Evolutionary conservation across 2,888 invertebrate genomes (phyloP).

Genomic region (Rhaphigaster nebulosa): DNA sequence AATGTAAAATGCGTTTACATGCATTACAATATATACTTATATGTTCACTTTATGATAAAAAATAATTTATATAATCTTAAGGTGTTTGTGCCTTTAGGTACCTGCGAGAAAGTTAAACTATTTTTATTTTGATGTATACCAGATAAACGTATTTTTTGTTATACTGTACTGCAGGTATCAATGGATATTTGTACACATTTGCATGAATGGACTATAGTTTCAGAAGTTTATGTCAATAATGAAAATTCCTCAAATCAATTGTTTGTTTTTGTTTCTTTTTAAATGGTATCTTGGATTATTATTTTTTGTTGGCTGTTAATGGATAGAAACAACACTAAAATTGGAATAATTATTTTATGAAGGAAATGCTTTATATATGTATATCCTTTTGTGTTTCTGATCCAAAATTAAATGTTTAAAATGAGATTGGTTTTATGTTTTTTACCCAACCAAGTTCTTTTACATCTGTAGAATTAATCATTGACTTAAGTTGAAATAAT

Average conservation of each 20-base stretch:
- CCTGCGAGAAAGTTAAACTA: slow-evolving; percentile 63
- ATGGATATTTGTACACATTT: neutral
- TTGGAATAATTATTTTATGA: slow-evolving; percentile 54
- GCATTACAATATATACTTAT: neutral
- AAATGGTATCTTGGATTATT: slow-evolving; percentile 36
- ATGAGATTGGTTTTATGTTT: slow-evolving; percentile 2
- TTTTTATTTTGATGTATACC: slow-evolving; percentile 66
- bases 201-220: neutral
- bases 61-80: slow-evolving; percentile 53
- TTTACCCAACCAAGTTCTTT: neutral
- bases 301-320: slow-evolving; percentile 54
- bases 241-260: slow-evolving; percentile 57
- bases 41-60: slow-evolving; percentile 25
- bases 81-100: slow-evolving; percentile 64
- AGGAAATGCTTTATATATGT: slow-evolving; percentile 54
- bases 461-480: neutral
- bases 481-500: no score
- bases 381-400: slow-evolving; percentile 57
- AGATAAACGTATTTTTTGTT: slow-evolving; percentile 60
- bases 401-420: slow-evolving; percentile 58
- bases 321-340: slow-evolving; percentile 41
- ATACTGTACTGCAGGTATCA: slow-evolving; percentile 52
- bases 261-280: slow-evolving; percentile 53
- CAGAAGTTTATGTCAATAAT: slow-evolving; percentile 50
- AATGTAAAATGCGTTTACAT: neutral